phyloP scores from a whole-genome alignment of 2,113 vertebrate species.

The Ornithorhynchus anatinus region DNA sequence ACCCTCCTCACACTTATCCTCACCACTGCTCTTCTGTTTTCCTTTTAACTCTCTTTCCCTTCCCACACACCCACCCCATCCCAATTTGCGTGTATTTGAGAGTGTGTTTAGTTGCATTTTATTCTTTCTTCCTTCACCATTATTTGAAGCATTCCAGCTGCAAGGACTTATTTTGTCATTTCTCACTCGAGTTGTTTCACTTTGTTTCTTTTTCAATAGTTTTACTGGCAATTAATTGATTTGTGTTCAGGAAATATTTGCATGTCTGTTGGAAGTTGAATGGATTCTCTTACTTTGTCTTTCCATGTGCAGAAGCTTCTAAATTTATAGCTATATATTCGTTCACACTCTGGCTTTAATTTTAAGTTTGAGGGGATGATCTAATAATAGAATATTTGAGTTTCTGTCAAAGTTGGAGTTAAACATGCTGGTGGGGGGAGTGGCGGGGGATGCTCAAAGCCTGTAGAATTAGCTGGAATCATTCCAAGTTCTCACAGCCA shows the following conservation, averaged over 20 bases:
- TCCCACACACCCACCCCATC: not conserved
- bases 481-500: not conserved
- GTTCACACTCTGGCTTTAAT: constrained; percentile 9
- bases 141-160: not conserved
- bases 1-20: not conserved
- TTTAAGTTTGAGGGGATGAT: constrained; percentile 16
- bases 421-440: constrained; percentile 14
- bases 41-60: no score
- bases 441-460: constrained; percentile 27
- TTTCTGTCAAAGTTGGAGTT: constrained; percentile 43
- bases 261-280: constrained; percentile 21
- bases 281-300: constrained; percentile 12
- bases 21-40: no score
- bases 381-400: constrained; percentile 31
- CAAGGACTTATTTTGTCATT: not conserved
- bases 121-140: not conserved
- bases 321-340: not conserved
- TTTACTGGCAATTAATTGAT: not conserved
- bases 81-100: no score
- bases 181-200: not conserved
- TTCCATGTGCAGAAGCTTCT: not conserved
- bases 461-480: not conserved
- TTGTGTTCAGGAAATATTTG: not conserved
- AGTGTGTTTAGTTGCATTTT: not conserved
- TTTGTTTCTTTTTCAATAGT: not conserved